Conservation (phyloP, 2,113 vertebrate species). For the Conger conger region DNA sequence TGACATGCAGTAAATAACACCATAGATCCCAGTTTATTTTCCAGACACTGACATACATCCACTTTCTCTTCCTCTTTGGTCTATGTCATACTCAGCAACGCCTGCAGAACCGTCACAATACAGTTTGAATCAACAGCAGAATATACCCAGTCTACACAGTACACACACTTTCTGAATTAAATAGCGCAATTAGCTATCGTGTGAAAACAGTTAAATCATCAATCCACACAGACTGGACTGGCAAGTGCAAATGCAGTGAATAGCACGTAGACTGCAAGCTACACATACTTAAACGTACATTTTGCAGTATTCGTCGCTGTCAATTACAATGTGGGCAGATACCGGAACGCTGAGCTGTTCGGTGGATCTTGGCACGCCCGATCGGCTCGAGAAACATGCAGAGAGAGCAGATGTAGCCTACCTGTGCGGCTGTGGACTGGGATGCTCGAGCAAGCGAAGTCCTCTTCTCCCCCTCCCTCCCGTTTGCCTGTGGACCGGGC, state of each 20-base stretch:
- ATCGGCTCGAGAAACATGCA: constrained; percentile 39
- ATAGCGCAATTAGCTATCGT: constrained; percentile 1
- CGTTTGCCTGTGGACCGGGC: constrained; percentile 66
- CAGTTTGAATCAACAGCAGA: neutral
- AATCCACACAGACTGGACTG: neutral
- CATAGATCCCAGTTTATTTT: neutral
- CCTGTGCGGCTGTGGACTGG: constrained; percentile 65
- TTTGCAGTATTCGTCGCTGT: neutral
- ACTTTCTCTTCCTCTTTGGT: neutral
- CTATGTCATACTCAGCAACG: neutral
- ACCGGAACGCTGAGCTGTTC: neutral
- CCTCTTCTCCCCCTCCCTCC: constrained; percentile 67
- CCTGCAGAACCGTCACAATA: neutral
- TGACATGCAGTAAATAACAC: neutral
- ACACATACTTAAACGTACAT: neutral
- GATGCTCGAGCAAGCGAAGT: constrained; percentile 65
- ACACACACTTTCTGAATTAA: neutral
- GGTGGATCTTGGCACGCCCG: too few species aligned
- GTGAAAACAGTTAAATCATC: neutral
- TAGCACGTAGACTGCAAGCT: neutral
- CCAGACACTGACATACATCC: neutral
- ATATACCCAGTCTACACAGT: neutral
- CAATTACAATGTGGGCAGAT: neutral
- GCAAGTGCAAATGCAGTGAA: neutral
- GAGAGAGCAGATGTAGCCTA: constrained; percentile 61